phyloP scores from a whole-genome alignment of 2,888 invertebrate genomes.

The Drosophila siamana region DNA sequence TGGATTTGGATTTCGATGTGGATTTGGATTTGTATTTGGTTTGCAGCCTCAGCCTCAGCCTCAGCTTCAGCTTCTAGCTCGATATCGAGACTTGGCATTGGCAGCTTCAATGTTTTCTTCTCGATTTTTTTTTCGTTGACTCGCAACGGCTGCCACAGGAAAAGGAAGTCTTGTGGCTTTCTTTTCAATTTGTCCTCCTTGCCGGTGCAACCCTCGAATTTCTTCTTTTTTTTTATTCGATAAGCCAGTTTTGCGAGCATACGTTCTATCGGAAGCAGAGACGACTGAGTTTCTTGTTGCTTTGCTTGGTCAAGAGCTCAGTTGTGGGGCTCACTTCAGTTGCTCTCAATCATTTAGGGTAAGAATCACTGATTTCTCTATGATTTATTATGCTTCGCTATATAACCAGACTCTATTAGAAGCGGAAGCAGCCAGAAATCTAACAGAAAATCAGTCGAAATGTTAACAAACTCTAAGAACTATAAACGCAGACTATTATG shows the following conservation, averaged over 20 bases:
- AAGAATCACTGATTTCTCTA: conserved; percentile 8
- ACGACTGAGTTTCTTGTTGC: conserved; percentile 1
- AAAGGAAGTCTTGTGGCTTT: conserved; percentile 57
- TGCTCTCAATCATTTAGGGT: not conserved
- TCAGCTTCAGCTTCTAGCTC: not conserved
- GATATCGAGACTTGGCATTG: conserved; percentile 20
- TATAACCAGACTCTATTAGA: not conserved
- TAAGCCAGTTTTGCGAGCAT: conserved; percentile 17
- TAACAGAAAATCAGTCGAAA: not conserved
- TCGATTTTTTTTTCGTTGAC: conserved; percentile 5
- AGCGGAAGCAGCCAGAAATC: not conserved
- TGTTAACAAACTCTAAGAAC: not conserved
- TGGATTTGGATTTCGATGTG: conserved; percentile 28
- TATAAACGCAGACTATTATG: no score
- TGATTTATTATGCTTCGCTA: not conserved
- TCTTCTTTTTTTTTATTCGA: conserved; percentile 7
- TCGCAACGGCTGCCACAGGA: conserved; percentile 21
- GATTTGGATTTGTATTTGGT: conserved; percentile 13
- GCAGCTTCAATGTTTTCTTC: conserved; percentile 12
- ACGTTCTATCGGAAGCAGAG: conserved; percentile 30
- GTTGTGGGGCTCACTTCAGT: not conserved
- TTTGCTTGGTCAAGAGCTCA: not conserved
- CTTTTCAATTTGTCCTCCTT: conserved; percentile 51
- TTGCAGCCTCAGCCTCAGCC: not conserved
- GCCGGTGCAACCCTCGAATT: not conserved